Conservation (phyloP, 2,113 vertebrate species). For the Falcunculus frontatus region DNA sequence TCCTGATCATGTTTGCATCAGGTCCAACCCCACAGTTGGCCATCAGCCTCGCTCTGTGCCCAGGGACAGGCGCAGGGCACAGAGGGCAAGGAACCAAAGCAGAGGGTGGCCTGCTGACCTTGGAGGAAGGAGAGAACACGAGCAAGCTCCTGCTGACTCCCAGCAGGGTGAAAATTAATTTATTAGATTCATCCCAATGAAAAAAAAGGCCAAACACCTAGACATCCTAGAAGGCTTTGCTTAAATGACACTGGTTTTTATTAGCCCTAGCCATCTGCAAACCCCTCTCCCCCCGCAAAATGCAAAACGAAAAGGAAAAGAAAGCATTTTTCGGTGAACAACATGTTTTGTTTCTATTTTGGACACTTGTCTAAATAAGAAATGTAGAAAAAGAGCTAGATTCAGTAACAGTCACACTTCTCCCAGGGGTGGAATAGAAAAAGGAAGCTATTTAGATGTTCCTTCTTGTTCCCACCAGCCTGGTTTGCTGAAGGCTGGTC, state of each 20-base stretch:
- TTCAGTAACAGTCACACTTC: not conserved
- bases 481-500: not conserved
- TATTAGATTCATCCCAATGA: not conserved
- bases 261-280: not conserved
- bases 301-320: not conserved
- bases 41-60: not conserved
- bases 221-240: not conserved
- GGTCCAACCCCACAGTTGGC: not conserved
- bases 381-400: not conserved
- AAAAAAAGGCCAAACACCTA: not conserved
- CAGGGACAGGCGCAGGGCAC: not conserved
- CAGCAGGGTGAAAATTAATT: not conserved
- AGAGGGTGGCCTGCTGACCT: not conserved
- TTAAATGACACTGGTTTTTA: not conserved
- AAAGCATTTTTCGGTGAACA: not conserved
- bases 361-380: not conserved
- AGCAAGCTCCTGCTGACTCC: not conserved
- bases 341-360: not conserved
- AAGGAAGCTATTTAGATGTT: slow-evolving; percentile 3
- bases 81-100: not conserved
- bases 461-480: not conserved
- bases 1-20: not conserved
- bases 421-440: not conserved
- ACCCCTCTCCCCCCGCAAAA: not conserved
- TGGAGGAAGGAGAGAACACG: not conserved